These are phyloP conservation scores for Cynocephalus volans DNA, from an alignment of 2,113 vertebrate genomes.

Conservation along the genomic window DNA sequence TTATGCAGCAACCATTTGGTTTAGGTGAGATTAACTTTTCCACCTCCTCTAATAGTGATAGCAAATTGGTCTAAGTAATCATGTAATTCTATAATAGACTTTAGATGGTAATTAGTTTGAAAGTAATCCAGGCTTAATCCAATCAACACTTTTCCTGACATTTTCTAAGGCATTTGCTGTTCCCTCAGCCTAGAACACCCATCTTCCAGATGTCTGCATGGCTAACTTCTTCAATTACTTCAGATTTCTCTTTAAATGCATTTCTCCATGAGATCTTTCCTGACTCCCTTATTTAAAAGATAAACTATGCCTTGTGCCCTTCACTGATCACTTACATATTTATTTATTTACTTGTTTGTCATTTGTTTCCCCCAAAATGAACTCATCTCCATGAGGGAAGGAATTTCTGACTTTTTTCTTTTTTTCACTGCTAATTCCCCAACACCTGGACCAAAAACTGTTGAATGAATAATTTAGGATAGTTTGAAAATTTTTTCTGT, in stretches of 20 bases:
- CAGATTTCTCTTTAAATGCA: neutral
- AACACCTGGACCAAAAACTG: neutral
- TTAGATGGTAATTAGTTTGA: neutral
- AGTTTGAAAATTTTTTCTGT: neutral
- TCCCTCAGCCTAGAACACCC: neutral
- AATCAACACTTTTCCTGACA: neutral
- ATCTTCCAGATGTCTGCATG: neutral
- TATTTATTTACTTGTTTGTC: constrained; percentile 51
- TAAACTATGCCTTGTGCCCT: neutral
- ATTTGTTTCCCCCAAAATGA: neutral
- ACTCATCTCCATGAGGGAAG: neutral
- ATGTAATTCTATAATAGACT: neutral
- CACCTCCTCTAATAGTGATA: neutral
- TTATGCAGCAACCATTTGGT: neutral
- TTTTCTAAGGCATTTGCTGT: neutral
- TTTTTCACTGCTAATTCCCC: neutral
- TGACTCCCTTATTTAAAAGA: neutral
- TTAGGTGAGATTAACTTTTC: neutral
- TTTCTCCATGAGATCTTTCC: neutral
- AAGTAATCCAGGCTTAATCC: neutral
- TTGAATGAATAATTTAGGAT: neutral
- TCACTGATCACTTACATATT: neutral
- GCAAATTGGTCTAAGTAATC: neutral
- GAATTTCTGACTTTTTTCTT: neutral
- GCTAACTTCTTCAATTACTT: neutral